phyloP scores from a whole-genome alignment of 2,113 vertebrate species.

The Chitala chitala region DNA sequence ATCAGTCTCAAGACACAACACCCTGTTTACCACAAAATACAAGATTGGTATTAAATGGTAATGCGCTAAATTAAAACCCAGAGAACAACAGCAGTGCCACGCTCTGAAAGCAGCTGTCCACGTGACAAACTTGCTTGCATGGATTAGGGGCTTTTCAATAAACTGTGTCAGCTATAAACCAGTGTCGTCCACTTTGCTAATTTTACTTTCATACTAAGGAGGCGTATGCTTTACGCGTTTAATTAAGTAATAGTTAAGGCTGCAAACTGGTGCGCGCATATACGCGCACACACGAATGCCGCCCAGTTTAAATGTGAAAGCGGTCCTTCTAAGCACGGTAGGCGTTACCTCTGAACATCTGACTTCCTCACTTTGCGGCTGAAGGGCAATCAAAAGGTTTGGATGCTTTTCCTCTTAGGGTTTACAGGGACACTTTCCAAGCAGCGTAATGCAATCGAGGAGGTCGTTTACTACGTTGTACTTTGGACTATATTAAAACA shows the following conservation, averaged over 20 bases:
- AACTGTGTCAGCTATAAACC: neutral
- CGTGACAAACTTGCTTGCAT: neutral
- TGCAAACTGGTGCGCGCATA: neutral
- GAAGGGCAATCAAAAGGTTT: conserved; percentile 52
- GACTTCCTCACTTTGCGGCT: conserved; percentile 41
- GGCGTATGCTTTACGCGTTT: neutral
- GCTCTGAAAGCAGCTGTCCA: neutral
- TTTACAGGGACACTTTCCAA: conserved; percentile 22
- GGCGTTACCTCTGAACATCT: conserved; percentile 45
- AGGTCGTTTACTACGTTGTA: conserved; percentile 7
- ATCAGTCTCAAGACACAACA: neutral
- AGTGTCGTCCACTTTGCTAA: neutral
- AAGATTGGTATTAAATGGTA: too few species aligned
- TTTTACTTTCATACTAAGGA: neutral
- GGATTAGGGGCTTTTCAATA: conserved; percentile 15
- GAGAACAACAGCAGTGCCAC: neutral
- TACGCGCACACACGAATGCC: neutral
- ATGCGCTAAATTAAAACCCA: neutral
- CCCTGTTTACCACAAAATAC: neutral
- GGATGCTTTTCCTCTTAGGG: conserved; percentile 43
- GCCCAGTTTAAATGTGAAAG: neutral
- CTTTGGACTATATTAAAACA: conserved; percentile 26
- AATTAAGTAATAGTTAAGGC: neutral
- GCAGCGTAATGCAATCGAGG: conserved; percentile 13
- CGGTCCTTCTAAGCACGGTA: conserved; percentile 33